Conservation (phyloP, 2,797 vertebrate species). For the Anabas testudineus region DNA sequence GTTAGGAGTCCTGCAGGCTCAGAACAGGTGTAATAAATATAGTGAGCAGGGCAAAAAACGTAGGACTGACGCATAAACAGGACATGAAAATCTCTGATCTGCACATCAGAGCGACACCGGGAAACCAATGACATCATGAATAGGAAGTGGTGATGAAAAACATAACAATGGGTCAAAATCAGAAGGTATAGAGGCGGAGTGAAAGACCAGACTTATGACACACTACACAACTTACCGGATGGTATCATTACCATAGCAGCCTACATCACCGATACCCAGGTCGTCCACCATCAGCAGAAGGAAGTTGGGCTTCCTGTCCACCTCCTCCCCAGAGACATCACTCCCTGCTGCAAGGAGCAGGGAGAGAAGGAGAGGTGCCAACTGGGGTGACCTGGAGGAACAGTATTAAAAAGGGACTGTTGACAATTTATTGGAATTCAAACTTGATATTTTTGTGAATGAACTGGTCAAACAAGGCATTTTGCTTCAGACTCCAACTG, state of each 20-base stretch:
- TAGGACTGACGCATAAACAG: background rate
- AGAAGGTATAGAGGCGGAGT: background rate
- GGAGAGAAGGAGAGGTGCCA: conserved; percentile 42
- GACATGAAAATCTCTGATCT: background rate
- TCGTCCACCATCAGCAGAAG: conserved; percentile 91
- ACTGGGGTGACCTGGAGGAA: conserved; percentile 40
- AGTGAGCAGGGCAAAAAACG: background rate
- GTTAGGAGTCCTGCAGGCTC: conserved; percentile 88
- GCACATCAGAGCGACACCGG: background rate
- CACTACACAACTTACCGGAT: conserved; percentile 84
- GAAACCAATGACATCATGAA: background rate
- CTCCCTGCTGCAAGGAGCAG: conserved; percentile 56
- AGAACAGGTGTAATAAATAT: background rate
- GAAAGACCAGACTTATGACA: background rate
- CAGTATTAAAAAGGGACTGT: background rate
- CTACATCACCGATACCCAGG: conserved; percentile 90
- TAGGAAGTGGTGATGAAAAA: background rate
- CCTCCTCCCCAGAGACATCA: conserved; percentile 37
- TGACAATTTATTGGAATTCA: too few relatives aligned
- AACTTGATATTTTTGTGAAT: background rate
- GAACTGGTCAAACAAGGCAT: background rate
- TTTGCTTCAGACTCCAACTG: too few relatives aligned
- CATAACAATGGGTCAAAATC: background rate
- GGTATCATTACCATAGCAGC: conserved; percentile 92
- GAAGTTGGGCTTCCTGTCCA: conserved; percentile 84